Percentiles rank a stretch among this genome's conserved stretches.
phyloP scores from a whole-genome alignment of 1,140 invertebrate species.

The Cyphomyrmex costatus region DNA sequence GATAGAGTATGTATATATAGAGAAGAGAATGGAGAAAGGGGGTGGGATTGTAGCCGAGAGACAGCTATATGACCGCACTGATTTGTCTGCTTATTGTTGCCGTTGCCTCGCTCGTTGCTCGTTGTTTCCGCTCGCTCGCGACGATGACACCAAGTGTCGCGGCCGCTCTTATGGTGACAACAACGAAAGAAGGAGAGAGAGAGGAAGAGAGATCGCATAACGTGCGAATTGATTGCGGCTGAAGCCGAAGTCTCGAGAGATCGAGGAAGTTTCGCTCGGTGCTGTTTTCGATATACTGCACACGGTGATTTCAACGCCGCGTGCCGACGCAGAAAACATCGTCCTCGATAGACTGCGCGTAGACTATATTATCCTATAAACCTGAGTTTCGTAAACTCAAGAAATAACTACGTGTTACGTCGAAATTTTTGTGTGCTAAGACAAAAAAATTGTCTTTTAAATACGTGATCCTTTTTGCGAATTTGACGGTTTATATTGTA shows the following conservation, averaged over 20 bases:
- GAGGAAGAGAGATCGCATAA: background rate
- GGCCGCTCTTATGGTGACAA: conserved; percentile 20
- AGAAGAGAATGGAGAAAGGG: conserved; percentile 48
- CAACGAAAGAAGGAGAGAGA: conserved; percentile 17
- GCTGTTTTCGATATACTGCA: background rate
- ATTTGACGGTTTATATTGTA: background rate
- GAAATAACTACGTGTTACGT: background rate
- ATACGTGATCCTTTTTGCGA: background rate
- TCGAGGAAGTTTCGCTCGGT: conserved; percentile 27
- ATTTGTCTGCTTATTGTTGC: conserved; percentile 79
- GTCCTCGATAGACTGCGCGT: no score
- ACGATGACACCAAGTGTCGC: conserved; percentile 64
- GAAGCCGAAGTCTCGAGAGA: background rate
- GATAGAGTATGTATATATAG: background rate
- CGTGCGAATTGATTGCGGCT: background rate
- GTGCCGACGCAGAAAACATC: conserved; percentile 42
- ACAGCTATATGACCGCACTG: conserved; percentile 79
- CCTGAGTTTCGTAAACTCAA: background rate
- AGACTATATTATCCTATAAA: background rate
- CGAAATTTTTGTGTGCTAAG: background rate
- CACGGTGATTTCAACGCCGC: conserved; percentile 55
- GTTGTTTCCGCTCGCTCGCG: conserved; percentile 64
- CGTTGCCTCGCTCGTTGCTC: conserved; percentile 62
- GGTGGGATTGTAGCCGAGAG: conserved; percentile 67
- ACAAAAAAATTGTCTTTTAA: background rate